Evolutionary conservation across 1,140 invertebrate species (phyloP).

Genomic region (Mizuhopecten yessoensis): DNA sequence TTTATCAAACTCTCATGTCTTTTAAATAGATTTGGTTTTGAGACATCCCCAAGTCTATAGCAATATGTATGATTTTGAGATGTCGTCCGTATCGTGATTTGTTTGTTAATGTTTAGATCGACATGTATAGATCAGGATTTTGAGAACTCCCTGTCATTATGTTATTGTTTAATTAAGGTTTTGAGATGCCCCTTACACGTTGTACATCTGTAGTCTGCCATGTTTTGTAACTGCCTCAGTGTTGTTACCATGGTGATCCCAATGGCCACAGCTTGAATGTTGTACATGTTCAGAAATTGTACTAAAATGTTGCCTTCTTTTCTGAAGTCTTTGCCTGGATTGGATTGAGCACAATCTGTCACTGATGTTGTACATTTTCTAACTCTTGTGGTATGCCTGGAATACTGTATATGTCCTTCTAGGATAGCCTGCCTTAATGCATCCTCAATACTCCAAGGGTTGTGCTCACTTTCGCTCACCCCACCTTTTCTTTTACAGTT

Average conservation of each 20-base stretch:
- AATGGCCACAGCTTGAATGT: background rate
- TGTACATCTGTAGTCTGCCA: constrained; percentile 37
- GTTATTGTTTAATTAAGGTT: background rate
- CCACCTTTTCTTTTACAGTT: too few relatives aligned
- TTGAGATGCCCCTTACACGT: background rate
- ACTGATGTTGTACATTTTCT: background rate
- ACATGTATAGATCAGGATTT: background rate
- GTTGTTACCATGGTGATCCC: constrained; percentile 30
- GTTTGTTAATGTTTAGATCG: background rate
- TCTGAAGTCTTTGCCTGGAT: background rate
- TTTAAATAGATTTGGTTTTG: too few relatives aligned
- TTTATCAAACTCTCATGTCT: too few relatives aligned
- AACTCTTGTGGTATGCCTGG: background rate
- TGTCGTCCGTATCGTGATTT: background rate
- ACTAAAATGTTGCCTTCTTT: background rate
- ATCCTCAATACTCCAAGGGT: too few relatives aligned
- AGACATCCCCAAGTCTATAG: too few relatives aligned
- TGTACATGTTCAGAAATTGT: background rate
- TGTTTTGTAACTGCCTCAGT: constrained; percentile 17
- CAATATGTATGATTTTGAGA: background rate
- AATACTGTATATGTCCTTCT: too few relatives aligned
- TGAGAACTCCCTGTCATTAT: background rate
- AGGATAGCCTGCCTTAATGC: too few relatives aligned
- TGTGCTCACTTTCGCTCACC: too few relatives aligned
- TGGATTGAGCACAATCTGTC: background rate